Percentiles rank a stretch among this genome's conserved stretches.
These are phyloP conservation scores for Calameuta filiformis DNA, from an alignment of 2,888 invertebrate species.

Conservation along the genomic window DNA sequence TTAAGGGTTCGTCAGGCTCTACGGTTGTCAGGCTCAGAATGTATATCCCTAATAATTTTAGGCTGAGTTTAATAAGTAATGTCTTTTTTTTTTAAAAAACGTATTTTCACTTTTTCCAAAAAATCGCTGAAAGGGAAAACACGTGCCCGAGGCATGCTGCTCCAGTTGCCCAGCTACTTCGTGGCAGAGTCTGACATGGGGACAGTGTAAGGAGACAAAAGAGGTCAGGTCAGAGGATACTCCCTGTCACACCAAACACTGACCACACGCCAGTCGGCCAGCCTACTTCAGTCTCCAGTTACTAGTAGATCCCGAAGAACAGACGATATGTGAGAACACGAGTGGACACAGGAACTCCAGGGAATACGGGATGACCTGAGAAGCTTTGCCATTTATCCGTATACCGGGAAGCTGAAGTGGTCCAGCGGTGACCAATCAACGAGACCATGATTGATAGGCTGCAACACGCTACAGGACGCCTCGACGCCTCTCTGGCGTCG, in stretches of 20 bases:
- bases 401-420: conserved; percentile 14
- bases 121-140: conserved; percentile 18
- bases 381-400: conserved; percentile 1
- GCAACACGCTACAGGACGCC: conserved; percentile 19
- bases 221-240: conserved; percentile 37
- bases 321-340: conserved; percentile 34
- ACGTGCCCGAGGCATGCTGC: conserved; percentile 47
- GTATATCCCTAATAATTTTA: background rate
- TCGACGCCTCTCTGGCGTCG: conserved; percentile 18
- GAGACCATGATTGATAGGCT: conserved; percentile 20
- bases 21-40: background rate
- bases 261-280: conserved; percentile 43
- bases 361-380: conserved; percentile 6
- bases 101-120: background rate
- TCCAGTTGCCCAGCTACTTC: background rate
- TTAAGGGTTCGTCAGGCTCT: background rate
- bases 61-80: background rate
- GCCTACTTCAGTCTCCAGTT: conserved; percentile 39
- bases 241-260: conserved; percentile 52
- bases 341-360: conserved; percentile 26
- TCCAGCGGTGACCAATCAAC: conserved; percentile 18
- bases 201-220: conserved; percentile 25
- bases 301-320: conserved; percentile 30
- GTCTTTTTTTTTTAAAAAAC: background rate
- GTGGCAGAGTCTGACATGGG: background rate